Base-by-base conservation (phyloP, 2,888 invertebrate genomes). In the Drosophila kambysellisi region DNA sequence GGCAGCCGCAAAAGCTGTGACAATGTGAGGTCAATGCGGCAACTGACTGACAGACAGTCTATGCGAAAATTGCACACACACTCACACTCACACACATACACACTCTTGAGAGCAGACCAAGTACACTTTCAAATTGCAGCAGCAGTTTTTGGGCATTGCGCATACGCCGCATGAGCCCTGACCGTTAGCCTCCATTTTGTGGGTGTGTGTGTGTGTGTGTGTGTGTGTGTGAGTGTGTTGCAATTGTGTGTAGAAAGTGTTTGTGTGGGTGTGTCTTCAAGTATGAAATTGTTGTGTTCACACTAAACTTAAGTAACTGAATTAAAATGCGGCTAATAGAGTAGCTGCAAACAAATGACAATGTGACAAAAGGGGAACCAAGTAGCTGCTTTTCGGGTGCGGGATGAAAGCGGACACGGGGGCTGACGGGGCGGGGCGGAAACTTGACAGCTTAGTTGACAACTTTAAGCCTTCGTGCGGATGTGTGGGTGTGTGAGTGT, bases 291-390 rank as follows among this genome's bases (percentile, higher is more conserved):
- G 82, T 86, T 88, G 90, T 86, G 86, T 87, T 87, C 90, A 87
- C 86, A 87, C 86, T 89, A 88, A 90, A 88, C 86, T 87, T 88
- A 89, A 88, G 88, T 88, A 89, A 90, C 83, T 90, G 80, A 87
- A 89, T 87, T 90, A 87, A 87, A 87, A 87, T 87, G 87, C 78
- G 87, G 89, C 87, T 90, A 87, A 87, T 90, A 84, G 89, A 89
- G 86, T 81, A 87, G 89, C 83, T 76, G 88, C 86, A 76, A 86
- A 86, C 86, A 89, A 83, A 83, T 81, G 82, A 64, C 77, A 76
- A 67, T 58, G 62, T 57, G 52, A 61, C 72, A 76, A 67, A 57
- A 29, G 57, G 29, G 8, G n/a, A 50, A 11, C 56, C n/a, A 54
- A 29, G 15, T 43, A 29, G n/a, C 43, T 29, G 33, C 43, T 32